Base-by-base conservation (phyloP, 1,140 invertebrate species). In the Eriosoma lanigerum region DNA sequence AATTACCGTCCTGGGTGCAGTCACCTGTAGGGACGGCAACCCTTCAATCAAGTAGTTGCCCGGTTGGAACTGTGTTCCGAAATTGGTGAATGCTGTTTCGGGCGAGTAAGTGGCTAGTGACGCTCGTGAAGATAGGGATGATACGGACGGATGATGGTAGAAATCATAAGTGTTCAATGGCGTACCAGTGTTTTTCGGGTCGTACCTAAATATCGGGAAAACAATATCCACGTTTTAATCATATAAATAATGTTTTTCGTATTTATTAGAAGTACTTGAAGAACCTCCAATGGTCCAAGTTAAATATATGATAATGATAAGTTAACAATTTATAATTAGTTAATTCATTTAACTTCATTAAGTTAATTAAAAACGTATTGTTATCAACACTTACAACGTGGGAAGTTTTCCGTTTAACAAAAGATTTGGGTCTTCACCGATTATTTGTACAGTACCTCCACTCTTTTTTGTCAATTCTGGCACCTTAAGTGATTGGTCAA, bases 401-500 rank as follows among this genome's bases (percentile, higher is more conserved):
- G 75, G 75, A 0, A 78, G 15, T 6, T 75, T 56, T 60, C 75
- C 56, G 15, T 56, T 60, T 38, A 78, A 78, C 13, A n/a, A n/a
- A n/a, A n/a, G n/a, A n/a, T n/a, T n/a, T n/a, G 56, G 38, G 13
- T 58, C 75, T 5, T 78, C 56, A 1, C 26, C 38, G 15, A 78
- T 10, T 19, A 78, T 78, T 10, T 78, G 56, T 6, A 78, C 54
- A 1, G 75, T 19, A 8, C 32, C 32, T 38, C 26, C 44, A 10
- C 21, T 62, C 9, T 78, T 78, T 9, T 60, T n/a, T 3, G 44
- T 56, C 19, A 21, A 21, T 12, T 12, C 21, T 8, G 52, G 32
- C 32, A 8, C 32, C 8, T 38, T 38, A 38, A 3, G 3, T 38
- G 32, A 4, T 38, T 38, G 32, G 8, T 38, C 32, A 8, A 9